These are phyloP conservation scores for Eupeodes corollae DNA, from an alignment of 1,140 invertebrate genomes.

Conservation along the genomic window DNA sequence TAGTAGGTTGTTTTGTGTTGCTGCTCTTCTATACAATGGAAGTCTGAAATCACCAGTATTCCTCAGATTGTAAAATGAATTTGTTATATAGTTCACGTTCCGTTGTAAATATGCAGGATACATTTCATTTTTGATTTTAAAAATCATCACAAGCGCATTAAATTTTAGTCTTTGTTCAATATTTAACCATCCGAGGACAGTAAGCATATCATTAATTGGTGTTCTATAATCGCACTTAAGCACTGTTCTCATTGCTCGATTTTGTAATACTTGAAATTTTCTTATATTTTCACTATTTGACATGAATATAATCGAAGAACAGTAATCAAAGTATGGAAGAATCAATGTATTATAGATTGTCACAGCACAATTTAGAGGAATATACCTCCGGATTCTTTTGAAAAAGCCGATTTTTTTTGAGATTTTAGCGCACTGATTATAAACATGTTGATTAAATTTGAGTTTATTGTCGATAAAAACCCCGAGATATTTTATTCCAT, in stretches of 20 bases:
- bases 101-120: conserved; percentile 42
- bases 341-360: conserved; percentile 11
- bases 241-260: conserved; percentile 8
- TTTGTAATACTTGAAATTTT: conserved; percentile 3
- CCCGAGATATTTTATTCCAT: conserved; percentile 9
- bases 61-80: too few relatives aligned
- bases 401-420: conserved; percentile 2
- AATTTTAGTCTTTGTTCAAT: not conserved
- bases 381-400: conserved; percentile 4
- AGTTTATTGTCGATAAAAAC: conserved; percentile 7
- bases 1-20: too few relatives aligned
- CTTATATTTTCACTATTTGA: conserved; percentile 4
- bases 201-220: conserved; percentile 6
- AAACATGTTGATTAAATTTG: conserved; percentile 5
- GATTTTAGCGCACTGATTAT: conserved; percentile 3
- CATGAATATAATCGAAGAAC: conserved; percentile 4
- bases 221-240: conserved; percentile 5
- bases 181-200: conserved; percentile 4
- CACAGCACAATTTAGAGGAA: conserved; percentile 1
- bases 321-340: conserved; percentile 10
- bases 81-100: too few relatives aligned
- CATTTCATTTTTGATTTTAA: conserved; percentile 57
- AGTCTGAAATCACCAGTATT: too few relatives aligned
- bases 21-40: too few relatives aligned
- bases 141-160: not conserved